These are phyloP conservation scores for Drosophila seguyi DNA, from an alignment of 1,140 invertebrate genomes.

Conservation along the genomic window DNA sequence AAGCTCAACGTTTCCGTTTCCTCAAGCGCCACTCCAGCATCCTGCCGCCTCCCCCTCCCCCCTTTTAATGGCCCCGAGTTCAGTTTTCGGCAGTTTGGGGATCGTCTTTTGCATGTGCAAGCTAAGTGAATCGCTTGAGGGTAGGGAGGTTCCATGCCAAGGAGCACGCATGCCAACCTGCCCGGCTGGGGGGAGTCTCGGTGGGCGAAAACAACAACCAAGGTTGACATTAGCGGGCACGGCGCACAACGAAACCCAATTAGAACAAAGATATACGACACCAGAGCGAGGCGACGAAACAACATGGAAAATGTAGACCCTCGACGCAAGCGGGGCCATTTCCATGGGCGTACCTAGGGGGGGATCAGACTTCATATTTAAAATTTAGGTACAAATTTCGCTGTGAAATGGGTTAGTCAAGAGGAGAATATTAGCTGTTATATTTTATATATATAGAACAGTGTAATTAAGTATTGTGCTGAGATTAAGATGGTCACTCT, in stretches of 20 bases:
- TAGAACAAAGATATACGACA: slow-evolving; percentile 81
- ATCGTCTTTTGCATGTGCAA: slow-evolving; percentile 76
- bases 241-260: slow-evolving; percentile 81
- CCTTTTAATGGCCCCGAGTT: slow-evolving; percentile 70
- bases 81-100: slow-evolving; percentile 34
- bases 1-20: slow-evolving; percentile 82
- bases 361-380: not conserved
- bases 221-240: slow-evolving; percentile 80
- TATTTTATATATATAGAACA: not conserved
- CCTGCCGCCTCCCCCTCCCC: too few species aligned
- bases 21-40: slow-evolving; percentile 69
- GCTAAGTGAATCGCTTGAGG: slow-evolving; percentile 75
- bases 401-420: too few species aligned
- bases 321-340: slow-evolving; percentile 40
- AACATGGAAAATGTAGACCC: slow-evolving; percentile 76
- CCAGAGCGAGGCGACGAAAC: slow-evolving; percentile 81
- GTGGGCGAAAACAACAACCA: slow-evolving; percentile 30
- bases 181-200: not conserved
- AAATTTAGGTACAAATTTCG: not conserved
- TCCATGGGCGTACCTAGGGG: slow-evolving; percentile 6
- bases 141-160: slow-evolving; percentile 24
- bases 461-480: not conserved
- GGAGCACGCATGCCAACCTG: slow-evolving; percentile 52
- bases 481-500: not conserved
- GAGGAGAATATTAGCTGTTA: not conserved